phyloP scores from a whole-genome alignment of 2,113 vertebrate genomes.

The Rhinopomastus cyanomelas region DNA sequence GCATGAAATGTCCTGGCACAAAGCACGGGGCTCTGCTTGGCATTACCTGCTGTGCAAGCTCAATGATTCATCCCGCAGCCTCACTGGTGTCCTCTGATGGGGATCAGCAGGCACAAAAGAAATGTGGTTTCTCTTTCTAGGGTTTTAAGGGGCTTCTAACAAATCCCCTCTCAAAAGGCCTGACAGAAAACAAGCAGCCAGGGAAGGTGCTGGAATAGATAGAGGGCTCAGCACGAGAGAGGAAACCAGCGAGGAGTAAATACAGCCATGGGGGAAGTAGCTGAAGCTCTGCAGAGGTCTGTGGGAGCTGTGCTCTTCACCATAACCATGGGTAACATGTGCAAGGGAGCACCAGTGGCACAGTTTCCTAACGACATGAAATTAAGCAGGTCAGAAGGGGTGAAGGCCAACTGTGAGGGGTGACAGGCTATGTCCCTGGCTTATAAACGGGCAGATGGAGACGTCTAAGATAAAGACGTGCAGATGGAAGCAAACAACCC shows the following conservation, averaged over 20 bases:
- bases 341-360: background rate
- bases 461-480: background rate
- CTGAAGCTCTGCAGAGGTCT: background rate
- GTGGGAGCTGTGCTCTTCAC: background rate
- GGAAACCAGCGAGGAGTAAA: background rate
- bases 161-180: background rate
- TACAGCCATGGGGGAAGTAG: background rate
- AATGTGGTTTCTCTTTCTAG: background rate
- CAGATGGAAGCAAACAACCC: background rate
- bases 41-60: accelerated
- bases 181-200: background rate
- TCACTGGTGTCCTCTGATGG: background rate
- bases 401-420: background rate
- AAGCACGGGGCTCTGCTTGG: background rate
- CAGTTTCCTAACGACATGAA: background rate
- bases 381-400: background rate
- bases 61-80: background rate
- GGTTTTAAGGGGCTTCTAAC: background rate
- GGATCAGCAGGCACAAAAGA: background rate
- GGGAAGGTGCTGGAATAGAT: background rate
- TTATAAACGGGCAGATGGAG: background rate
- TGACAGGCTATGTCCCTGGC: background rate
- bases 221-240: background rate
- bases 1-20: background rate
- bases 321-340: background rate